phyloP scores from a whole-genome alignment of 2,888 invertebrate species.

The Orthosia incerta region DNA sequence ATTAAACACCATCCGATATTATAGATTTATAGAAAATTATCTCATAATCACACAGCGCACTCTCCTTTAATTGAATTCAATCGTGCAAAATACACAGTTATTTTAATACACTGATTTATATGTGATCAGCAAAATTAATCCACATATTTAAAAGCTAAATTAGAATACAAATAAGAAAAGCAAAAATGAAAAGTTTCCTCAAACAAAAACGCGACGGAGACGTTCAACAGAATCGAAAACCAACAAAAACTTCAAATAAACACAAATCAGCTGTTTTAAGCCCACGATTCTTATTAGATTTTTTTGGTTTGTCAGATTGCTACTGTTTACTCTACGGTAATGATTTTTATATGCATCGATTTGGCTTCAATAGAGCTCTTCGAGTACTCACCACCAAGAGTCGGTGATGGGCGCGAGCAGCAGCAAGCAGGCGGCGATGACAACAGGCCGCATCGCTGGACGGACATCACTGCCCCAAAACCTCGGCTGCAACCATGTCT shows the following conservation, averaged over 20 bases:
- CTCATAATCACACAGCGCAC: too few species aligned
- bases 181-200: slow-evolving; percentile 34
- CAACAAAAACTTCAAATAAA: slow-evolving; percentile 61
- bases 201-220: slow-evolving; percentile 51
- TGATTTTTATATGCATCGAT: slow-evolving; percentile 30
- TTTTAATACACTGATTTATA: background rate
- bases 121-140: slow-evolving; percentile 5
- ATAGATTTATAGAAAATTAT: too few species aligned
- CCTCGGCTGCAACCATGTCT: slow-evolving; percentile 74
- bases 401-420: slow-evolving; percentile 97
- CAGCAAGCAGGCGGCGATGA: slow-evolving; percentile 96
- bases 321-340: slow-evolving; percentile 7
- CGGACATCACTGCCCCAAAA: slow-evolving; percentile 87
- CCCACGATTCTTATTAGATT: slow-evolving; percentile 51
- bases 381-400: slow-evolving; percentile 95
- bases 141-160: slow-evolving; percentile 7
- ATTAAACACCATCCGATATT: background rate
- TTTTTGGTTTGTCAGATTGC: slow-evolving; percentile 27
- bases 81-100: too few species aligned
- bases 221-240: slow-evolving; percentile 20
- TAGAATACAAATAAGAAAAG: background rate
- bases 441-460: slow-evolving; percentile 93
- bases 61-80: background rate
- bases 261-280: slow-evolving; percentile 67
- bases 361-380: slow-evolving; percentile 32